Evolutionary conservation across 2,888 invertebrate species (phyloP), one percentile per base, ranked within the genome.

Genomic region (Thecophora atra): DNA sequence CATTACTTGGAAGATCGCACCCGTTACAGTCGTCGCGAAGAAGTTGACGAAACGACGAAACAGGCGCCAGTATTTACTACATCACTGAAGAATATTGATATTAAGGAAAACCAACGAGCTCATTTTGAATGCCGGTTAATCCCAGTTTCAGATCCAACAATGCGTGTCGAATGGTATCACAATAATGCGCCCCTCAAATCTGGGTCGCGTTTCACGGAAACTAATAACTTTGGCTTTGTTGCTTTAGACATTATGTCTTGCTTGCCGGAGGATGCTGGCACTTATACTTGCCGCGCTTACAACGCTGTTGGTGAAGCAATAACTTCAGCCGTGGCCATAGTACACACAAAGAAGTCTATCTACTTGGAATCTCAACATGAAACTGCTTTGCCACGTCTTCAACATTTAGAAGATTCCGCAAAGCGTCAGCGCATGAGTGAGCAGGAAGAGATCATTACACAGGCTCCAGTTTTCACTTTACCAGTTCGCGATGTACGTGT

Each of bases 181-280:
- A 97, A 98, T 82, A 95, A 95, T 80, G 90, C 91, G 77, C 94
- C 96, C 0, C 89, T 97, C 0, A 96, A 96, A 86, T 95, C 95
- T 75, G 97, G 98, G 56, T 97, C 97, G 8, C 91, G 99, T 79
- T 99, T 98, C 85, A 94, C 95, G 15, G 96, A 98, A 87, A 96
- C 96, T 11, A 95, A 97, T 83, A 98, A 96, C 87, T 99, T 99
- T 85, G 99, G 99, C 58, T 99, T 97, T 84, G 98, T 98, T 17
- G 96, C 98, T 28, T 88, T 99, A 72, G 99, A 99, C 83, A 97
- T 99, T 78, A 91, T 97, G 89, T 94, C 97, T 78, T 94, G 96
- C 73, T 92, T 97, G 81, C 95, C 98, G 11, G 99, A 99, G 85
- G 99, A 99, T 88, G 94, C 95, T 19, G 99, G 99, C 63, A 94